Conservation (phyloP, 2,888 invertebrate species). For the Cerastis leucographa region DNA sequence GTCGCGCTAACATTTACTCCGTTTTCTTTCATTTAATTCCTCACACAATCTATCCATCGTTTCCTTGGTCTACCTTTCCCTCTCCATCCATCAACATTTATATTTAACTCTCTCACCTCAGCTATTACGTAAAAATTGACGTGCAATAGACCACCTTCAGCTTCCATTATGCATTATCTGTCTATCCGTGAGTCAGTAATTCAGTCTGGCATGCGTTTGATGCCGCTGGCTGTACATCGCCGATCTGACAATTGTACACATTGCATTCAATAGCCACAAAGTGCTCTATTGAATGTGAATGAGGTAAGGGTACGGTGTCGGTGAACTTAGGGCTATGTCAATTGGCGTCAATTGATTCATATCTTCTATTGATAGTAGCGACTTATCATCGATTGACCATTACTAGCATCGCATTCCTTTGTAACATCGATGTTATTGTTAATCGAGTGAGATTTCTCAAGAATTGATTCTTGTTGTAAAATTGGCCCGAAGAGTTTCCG, state of each 20-base stretch:
- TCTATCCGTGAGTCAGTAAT: slow-evolving; percentile 37
- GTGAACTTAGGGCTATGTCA: slow-evolving; percentile 72
- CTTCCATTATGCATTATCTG: slow-evolving; percentile 45
- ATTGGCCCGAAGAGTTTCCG: background rate
- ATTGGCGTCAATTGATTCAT: slow-evolving; percentile 72
- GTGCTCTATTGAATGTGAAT: slow-evolving; percentile 69
- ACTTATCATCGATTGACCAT: slow-evolving; percentile 62
- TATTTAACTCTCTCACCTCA: no score
- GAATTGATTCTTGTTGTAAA: slow-evolving; percentile 13
- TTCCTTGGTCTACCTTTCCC: no score
- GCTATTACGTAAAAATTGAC: slow-evolving; percentile 24
- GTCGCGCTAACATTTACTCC: no score
- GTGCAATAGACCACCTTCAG: slow-evolving; percentile 12
- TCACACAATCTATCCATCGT: no score
- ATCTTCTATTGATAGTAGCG: slow-evolving; percentile 49
- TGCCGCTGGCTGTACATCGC: slow-evolving; percentile 48
- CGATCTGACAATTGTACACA: slow-evolving; percentile 46
- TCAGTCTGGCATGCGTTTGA: slow-evolving; percentile 50
- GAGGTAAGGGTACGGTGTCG: slow-evolving; percentile 69
- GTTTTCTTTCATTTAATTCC: no score
- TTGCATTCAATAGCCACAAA: slow-evolving; percentile 58
- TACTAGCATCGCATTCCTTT: slow-evolving; percentile 51
- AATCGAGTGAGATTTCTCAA: slow-evolving; percentile 25
- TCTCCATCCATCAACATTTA: no score
- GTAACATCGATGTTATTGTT: slow-evolving; percentile 4